These are phyloP conservation scores for Pseudopleuronectes americanus DNA, from an alignment of 2,797 vertebrate species.

Conservation along the genomic window DNA sequence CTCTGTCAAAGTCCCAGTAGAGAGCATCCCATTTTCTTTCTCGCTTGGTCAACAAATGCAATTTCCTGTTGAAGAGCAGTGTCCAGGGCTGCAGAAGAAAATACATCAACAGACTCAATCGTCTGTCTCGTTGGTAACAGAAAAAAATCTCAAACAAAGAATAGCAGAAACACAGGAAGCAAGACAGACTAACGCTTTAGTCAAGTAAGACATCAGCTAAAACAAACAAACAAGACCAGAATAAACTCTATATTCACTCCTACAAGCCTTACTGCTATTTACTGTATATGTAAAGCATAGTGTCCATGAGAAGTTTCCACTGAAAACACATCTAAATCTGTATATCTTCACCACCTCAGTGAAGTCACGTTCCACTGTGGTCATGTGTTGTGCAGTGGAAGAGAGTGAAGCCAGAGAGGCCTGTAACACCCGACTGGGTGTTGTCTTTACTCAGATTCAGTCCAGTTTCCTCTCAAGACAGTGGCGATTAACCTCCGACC, in stretches of 20 bases:
- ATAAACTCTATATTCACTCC: slow-evolving; percentile 9
- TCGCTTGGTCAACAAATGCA: not conserved
- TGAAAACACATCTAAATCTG: slow-evolving; percentile 7
- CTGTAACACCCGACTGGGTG: not conserved
- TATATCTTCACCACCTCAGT: slow-evolving; percentile 15
- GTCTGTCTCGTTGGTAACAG: slow-evolving; percentile 35
- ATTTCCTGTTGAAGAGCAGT: not conserved
- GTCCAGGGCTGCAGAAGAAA: not conserved
- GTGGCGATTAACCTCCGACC: not conserved
- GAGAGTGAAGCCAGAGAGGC: slow-evolving; percentile 11
- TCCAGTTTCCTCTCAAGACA: slow-evolving; percentile 40
- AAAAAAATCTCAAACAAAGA: slow-evolving; percentile 23
- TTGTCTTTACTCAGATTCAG: slow-evolving; percentile 4
- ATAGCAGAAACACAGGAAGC: slow-evolving; percentile 3
- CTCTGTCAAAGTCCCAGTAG: not conserved
- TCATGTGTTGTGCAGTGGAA: slow-evolving; percentile 10
- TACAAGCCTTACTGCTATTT: slow-evolving; percentile 11
- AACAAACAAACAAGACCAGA: not conserved
- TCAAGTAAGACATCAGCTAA: not conserved
- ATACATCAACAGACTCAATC: slow-evolving; percentile 37
- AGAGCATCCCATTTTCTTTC: not conserved
- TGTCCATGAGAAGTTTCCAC: slow-evolving; percentile 27
- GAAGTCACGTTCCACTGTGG: not conserved
- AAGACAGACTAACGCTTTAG: slow-evolving; percentile 19
- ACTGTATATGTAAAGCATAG: slow-evolving; percentile 32